Base-by-base conservation (phyloP, 2,888 invertebrate species). In the Trachelus tabidus region DNA sequence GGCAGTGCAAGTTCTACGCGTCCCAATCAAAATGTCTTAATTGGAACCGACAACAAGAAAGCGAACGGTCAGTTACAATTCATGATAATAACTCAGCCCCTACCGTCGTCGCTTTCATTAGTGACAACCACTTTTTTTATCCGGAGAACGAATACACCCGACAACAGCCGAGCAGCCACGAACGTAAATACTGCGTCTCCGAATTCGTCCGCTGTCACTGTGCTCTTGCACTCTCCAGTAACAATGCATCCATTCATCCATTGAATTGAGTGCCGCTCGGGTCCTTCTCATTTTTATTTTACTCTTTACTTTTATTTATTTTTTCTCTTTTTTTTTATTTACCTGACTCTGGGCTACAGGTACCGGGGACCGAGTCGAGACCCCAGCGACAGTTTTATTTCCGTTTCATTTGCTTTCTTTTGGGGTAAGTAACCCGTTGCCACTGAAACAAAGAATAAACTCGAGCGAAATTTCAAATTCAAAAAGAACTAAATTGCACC, bases 41-140 rank as follows among this genome's bases (percentile, higher is more conserved):
- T 87, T 87, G 87, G 87, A 82, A 84, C 86, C 85, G 84, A 86
- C 83, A 83, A 84, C 86, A 87, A 87, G 87, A 87, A 87, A 87
- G 84, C 85, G 83, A 82, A 76, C 80, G 80, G 83, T 56, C 56
- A 23, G 56, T 56, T 56, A 56, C 56, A 56, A 56, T 56, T 23
- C 56, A 56, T 56, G 23, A 56, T 56, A 56, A 56, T 56, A 56
- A 56, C 23, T 56, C 56, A 56, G 56, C 23, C 23, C 56, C 56
- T 56, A 23, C 56, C 56, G 56, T 23, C 56, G 23, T 56, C 23
- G 56, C 56, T 56, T 34, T 71, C 71, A 71, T 71, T 71, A 71
- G 71, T 23, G 71, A 71, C 71, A 71, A 71, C 71, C 71, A 71
- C 71, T 71, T 71, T 71, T 71, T 71, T 71, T 31, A 23, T 56